These are phyloP conservation scores for Caenorhabditis japonica DNA, from an alignment of 2,888 invertebrate species.

Conservation along the genomic window DNA sequence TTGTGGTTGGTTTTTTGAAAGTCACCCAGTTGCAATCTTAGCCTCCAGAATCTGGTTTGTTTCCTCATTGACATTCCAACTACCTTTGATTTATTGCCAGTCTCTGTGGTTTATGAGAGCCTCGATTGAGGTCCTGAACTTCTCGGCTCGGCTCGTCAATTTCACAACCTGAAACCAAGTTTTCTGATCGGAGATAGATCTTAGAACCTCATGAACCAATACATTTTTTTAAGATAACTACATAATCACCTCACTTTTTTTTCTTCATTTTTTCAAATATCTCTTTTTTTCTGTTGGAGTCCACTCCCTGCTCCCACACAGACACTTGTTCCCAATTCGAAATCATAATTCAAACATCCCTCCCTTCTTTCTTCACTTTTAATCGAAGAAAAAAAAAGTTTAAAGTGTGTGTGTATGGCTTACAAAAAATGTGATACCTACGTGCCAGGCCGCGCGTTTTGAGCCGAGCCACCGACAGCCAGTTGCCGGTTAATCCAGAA, in stretches of 20 bases:
- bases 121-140: background rate
- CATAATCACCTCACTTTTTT: background rate
- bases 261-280: slow-evolving; percentile 10
- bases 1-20: too few relatives aligned
- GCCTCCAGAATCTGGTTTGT: slow-evolving; percentile 23
- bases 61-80: slow-evolving; percentile 45
- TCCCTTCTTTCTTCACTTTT: slow-evolving; percentile 25
- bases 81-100: slow-evolving; percentile 48
- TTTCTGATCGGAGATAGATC: slow-evolving; percentile 27
- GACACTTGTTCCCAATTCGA: slow-evolving; percentile 32
- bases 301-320: background rate
- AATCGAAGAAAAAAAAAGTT: slow-evolving; percentile 34
- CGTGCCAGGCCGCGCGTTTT: slow-evolving; percentile 41
- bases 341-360: slow-evolving; percentile 43
- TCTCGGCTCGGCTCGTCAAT: slow-evolving; percentile 20
- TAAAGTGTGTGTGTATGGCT: slow-evolving; percentile 34
- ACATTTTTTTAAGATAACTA: too few relatives aligned
- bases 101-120: slow-evolving; percentile 34
- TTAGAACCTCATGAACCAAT: slow-evolving; percentile 31
- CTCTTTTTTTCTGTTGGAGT: slow-evolving; percentile 6
- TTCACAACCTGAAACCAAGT: slow-evolving; percentile 31
- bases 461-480: slow-evolving; percentile 38
- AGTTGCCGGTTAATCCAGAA: slow-evolving; percentile 36
- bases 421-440: slow-evolving; percentile 44
- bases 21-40: too few relatives aligned